phyloP scores from a whole-genome alignment of 2,797 vertebrate species.

The Anabacerthia variegaticeps region DNA sequence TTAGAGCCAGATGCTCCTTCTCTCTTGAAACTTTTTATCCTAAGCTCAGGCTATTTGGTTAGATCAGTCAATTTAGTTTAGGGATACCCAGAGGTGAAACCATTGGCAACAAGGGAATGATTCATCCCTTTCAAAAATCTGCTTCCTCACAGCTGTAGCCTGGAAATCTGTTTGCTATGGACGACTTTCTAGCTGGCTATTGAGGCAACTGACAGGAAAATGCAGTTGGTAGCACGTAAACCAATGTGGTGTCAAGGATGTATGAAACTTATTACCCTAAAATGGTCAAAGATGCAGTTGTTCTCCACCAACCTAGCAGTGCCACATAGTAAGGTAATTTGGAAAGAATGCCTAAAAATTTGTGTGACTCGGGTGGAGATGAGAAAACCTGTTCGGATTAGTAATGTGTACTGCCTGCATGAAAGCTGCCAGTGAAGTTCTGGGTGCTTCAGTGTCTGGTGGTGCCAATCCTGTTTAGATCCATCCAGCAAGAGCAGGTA shows the following conservation, averaged over 20 bases:
- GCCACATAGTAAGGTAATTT: not conserved
- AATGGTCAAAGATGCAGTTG: not conserved
- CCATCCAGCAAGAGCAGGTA: not conserved
- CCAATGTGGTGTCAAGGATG: not conserved
- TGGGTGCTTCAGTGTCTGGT: not conserved
- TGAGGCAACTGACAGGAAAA: not conserved
- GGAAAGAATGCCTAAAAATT: not conserved
- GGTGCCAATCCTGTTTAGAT: not conserved
- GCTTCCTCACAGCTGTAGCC: not conserved
- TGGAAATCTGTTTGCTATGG: not conserved
- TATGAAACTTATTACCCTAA: not conserved
- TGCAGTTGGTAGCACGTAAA: not conserved
- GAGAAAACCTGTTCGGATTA: not conserved
- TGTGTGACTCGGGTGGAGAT: not conserved
- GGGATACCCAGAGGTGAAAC: not conserved
- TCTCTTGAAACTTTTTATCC: not conserved
- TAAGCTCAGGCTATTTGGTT: not conserved
- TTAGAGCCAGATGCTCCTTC: not conserved
- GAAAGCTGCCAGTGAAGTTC: not conserved
- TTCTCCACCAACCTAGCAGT: not conserved
- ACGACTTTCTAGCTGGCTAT: not conserved
- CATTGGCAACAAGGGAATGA: not conserved
- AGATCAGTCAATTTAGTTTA: not conserved
- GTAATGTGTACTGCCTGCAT: not conserved
- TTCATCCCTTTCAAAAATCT: not conserved